These are phyloP conservation scores for Hypotaenidia okinawae DNA, from an alignment of 2,797 vertebrate genomes.

Conservation along the genomic window DNA sequence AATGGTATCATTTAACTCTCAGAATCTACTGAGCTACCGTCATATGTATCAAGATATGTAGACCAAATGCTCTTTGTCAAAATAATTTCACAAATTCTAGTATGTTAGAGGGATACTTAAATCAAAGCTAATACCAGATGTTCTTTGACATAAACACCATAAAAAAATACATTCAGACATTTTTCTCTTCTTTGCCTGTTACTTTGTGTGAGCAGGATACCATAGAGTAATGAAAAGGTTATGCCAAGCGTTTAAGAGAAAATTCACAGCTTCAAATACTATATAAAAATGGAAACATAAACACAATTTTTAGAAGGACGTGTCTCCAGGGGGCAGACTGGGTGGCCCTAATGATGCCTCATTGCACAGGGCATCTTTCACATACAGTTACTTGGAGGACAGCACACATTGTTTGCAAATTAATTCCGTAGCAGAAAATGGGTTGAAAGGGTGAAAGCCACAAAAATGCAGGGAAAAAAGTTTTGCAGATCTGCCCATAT, in stretches of 20 bases:
- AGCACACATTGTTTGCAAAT: slow-evolving; percentile 64
- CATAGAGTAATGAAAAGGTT: slow-evolving; percentile 30
- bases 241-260: slow-evolving; percentile 44
- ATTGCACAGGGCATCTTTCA: slow-evolving; percentile 54
- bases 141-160: slow-evolving; percentile 24
- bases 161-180: background rate
- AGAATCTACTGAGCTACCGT: background rate
- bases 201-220: background rate
- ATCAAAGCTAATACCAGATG: slow-evolving; percentile 38
- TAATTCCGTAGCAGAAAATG: slow-evolving; percentile 53
- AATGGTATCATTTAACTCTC: background rate
- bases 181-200: slow-evolving; percentile 20
- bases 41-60: background rate
- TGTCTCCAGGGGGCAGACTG: slow-evolving; percentile 34
- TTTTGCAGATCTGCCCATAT: slow-evolving; percentile 35
- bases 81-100: slow-evolving; percentile 39
- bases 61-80: slow-evolving; percentile 11
- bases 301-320: background rate
- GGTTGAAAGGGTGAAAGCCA: slow-evolving; percentile 61
- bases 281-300: slow-evolving; percentile 44
- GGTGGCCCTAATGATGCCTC: slow-evolving; percentile 30
- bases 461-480: slow-evolving; percentile 46
- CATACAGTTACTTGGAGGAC: slow-evolving; percentile 50
- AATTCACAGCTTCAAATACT: slow-evolving; percentile 40
- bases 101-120: slow-evolving; percentile 26